Evolutionary conservation across 2,888 invertebrate genomes (phyloP).

Genomic region (Petrophora chlorosata): DNA sequence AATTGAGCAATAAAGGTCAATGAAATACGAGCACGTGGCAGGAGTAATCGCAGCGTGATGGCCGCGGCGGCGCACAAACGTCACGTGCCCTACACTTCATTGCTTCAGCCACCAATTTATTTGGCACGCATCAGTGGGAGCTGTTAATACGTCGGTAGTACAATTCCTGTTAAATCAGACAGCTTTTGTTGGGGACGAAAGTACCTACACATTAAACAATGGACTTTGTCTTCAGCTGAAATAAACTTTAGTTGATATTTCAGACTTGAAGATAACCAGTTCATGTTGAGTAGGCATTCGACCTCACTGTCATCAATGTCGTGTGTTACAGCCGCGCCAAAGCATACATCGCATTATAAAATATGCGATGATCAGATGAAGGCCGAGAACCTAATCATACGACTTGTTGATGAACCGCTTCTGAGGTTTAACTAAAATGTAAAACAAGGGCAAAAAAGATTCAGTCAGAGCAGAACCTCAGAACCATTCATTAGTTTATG

Average conservation of each 20-base stretch:
- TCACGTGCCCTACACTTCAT: conserved; percentile 47
- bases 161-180: conserved; percentile 1
- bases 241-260: conserved; percentile 36
- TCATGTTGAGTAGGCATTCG: conserved; percentile 20
- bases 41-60: conserved; percentile 31
- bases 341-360: conserved; percentile 6
- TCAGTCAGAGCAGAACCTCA: too few relatives aligned
- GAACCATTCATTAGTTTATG: too few relatives aligned
- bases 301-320: conserved; percentile 7
- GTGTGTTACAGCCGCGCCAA: conserved; percentile 9
- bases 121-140: conserved; percentile 41
- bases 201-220: conserved; percentile 1
- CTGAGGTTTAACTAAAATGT: not conserved
- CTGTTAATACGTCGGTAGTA: conserved; percentile 22
- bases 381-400: conserved; percentile 6
- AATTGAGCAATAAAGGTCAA: conserved; percentile 51
- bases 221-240: conserved; percentile 26
- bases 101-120: conserved; percentile 31
- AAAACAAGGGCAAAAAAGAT: not conserved
- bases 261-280: conserved; percentile 33
- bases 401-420: not conserved
- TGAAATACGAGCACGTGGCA: conserved; percentile 56
- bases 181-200: conserved; percentile 7
- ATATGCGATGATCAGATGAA: conserved; percentile 3
- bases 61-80: conserved; percentile 23